Evolutionary conservation across 2,888 invertebrate genomes (phyloP).

Genomic region (Callimorpha dominula): DNA sequence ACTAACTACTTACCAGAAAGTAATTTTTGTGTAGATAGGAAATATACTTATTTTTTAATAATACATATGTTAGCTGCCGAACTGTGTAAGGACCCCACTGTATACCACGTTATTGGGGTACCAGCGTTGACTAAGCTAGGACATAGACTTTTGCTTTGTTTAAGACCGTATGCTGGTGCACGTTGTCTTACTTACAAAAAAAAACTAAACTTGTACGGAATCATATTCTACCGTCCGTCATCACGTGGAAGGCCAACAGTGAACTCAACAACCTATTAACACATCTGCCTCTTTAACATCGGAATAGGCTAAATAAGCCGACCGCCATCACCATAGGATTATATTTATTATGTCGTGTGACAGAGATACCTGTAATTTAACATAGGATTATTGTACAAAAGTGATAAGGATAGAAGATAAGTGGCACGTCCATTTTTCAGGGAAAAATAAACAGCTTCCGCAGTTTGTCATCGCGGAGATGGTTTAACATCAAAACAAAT

Average conservation of each 20-base stretch:
- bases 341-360: slow-evolving; percentile 48
- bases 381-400: slow-evolving; percentile 7
- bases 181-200: no score
- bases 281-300: slow-evolving; percentile 7
- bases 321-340: slow-evolving; percentile 65
- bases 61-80: no score
- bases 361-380: slow-evolving; percentile 44
- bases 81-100: no score
- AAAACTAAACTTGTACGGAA: neutral
- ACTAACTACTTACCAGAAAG: no score
- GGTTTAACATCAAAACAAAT: neutral
- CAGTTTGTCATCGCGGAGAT: neutral
- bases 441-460: neutral
- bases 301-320: slow-evolving; percentile 41
- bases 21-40: no score
- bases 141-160: no score
- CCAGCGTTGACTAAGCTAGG: no score
- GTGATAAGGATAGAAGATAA: slow-evolving; percentile 53
- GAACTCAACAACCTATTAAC: neutral
- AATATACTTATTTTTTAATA: no score
- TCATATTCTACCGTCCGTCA: neutral
- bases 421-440: slow-evolving; percentile 63
- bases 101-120: no score
- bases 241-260: neutral
- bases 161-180: no score